phyloP scores from a whole-genome alignment of 2,888 invertebrate species.

The Agriopis marginaria region DNA sequence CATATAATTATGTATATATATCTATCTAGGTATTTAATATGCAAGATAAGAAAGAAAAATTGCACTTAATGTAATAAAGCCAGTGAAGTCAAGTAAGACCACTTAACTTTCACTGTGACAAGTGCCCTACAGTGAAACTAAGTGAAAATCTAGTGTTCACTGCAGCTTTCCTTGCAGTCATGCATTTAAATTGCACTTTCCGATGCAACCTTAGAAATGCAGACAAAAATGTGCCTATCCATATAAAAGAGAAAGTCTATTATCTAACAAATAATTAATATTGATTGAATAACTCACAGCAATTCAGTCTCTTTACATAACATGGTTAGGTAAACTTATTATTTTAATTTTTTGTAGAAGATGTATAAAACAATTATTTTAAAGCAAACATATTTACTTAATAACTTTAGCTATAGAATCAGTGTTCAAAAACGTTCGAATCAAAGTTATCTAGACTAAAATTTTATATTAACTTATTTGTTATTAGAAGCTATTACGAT shows the following conservation, averaged over 20 bases:
- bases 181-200: conserved; percentile 37
- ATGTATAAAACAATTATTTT: conserved; percentile 18
- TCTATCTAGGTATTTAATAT: no score
- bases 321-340: conserved; percentile 15
- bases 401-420: no score
- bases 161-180: conserved; percentile 37
- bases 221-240: conserved; percentile 24
- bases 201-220: conserved; percentile 25
- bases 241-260: conserved; percentile 29
- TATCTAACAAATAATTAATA: conserved; percentile 36
- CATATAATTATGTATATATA: no score
- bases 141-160: conserved; percentile 42
- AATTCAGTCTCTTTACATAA: conserved; percentile 27
- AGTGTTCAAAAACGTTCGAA: no score
- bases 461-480: no score
- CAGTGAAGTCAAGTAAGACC: conserved; percentile 40
- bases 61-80: conserved; percentile 23
- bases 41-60: conserved; percentile 9
- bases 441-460: no score
- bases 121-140: conserved; percentile 46
- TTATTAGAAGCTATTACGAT: no score
- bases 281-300: conserved; percentile 30
- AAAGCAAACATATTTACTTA: not conserved
- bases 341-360: conserved; percentile 8
- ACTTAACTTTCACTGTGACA: conserved; percentile 42